A percentile compares a stretch with the other conserved stretches of the same genome.
Evolutionary conservation across 2,888 invertebrate genomes (phyloP).

Genomic region (Strigamia maritima): DNA sequence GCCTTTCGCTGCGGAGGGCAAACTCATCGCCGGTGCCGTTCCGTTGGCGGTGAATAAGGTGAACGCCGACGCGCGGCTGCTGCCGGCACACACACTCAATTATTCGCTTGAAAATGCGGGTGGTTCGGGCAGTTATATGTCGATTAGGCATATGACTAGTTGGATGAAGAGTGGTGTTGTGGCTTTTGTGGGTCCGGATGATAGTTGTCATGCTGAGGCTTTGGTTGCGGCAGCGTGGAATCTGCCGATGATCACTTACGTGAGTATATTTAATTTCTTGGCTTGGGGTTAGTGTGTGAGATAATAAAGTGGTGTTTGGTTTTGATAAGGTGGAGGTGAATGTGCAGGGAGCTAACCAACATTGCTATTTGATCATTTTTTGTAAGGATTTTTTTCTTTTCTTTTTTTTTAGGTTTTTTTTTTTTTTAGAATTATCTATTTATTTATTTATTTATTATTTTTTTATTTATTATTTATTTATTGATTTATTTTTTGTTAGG

Average conservation of each 20-base stretch:
- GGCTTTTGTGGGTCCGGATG: conserved; percentile 55
- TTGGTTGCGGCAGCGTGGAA: conserved; percentile 54
- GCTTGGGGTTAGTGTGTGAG: not conserved
- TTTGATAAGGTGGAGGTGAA: not conserved
- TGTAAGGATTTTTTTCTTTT: too few species aligned
- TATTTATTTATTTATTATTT: too few species aligned
- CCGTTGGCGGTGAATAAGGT: conserved; percentile 46
- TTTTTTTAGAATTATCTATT: too few species aligned
- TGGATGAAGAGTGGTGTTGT: conserved; percentile 56
- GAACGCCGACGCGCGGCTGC: conserved; percentile 43
- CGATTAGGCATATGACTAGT: conserved; percentile 49
- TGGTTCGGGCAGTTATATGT: conserved; percentile 42
- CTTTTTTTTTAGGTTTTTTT: too few species aligned
- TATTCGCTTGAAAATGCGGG: conserved; percentile 44
- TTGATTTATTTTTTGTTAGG: too few species aligned
- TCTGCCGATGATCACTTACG: conserved; percentile 54
- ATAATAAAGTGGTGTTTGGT: too few species aligned
- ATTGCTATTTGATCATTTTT: not conserved
- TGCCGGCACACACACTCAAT: conserved; percentile 44
- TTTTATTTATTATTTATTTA: too few species aligned
- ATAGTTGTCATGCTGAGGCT: conserved; percentile 53
- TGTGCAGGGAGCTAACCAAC: not conserved
- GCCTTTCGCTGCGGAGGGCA: conserved; percentile 41
- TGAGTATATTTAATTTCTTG: conserved; percentile 47
- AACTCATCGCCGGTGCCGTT: conserved; percentile 46